Conservation (phyloP, 2,888 invertebrate species). For the Sipha maydis region DNA sequence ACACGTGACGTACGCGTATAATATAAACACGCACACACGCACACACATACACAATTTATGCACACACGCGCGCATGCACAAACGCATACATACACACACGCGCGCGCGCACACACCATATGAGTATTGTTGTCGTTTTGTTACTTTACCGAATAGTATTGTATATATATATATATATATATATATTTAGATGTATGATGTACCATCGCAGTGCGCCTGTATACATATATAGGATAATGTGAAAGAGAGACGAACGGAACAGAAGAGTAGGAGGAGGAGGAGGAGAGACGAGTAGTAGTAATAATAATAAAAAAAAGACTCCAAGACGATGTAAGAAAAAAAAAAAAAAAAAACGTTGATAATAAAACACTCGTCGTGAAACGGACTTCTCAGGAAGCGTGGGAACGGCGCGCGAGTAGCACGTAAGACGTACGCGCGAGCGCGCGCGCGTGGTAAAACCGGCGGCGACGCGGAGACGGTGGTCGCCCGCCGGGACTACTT, state of each 20-base stretch:
- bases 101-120: not conserved
- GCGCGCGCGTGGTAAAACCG: not conserved
- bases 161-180: not conserved
- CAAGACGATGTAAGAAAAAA: conserved; percentile 29
- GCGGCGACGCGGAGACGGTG: not conserved
- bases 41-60: no score
- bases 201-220: not conserved
- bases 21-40: not conserved
- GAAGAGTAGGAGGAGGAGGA: no score
- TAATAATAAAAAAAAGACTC: not conserved
- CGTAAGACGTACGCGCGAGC: conserved; percentile 22
- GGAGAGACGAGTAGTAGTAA: not conserved
- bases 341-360: conserved; percentile 16
- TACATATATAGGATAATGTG: no score
- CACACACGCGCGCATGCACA: not conserved
- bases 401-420: conserved; percentile 46
- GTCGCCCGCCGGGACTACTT: conserved; percentile 38
- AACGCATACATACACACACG: no score
- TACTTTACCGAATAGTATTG: conserved; percentile 19
- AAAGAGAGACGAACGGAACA: no score
- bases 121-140: conserved; percentile 16
- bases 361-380: conserved; percentile 60
- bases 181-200: no score
- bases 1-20: not conserved
- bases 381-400: conserved; percentile 62